phyloP scores from a whole-genome alignment of 2,113 vertebrate species.

The Nerophis ophidion region DNA sequence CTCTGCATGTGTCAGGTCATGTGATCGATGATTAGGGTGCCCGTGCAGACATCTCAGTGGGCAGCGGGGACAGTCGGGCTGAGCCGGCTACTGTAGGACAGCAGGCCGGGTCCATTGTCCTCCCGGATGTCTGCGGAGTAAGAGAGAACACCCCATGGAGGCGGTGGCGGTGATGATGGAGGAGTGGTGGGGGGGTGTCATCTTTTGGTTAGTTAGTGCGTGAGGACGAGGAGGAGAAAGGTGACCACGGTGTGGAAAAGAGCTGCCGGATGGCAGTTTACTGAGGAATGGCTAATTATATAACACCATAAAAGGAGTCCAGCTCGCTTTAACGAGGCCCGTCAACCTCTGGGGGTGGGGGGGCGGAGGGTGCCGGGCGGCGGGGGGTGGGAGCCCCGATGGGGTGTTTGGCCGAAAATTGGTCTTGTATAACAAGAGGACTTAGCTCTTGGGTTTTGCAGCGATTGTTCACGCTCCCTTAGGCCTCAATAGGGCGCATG shows the following conservation, averaged over 20 bases:
- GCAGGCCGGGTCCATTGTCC: slow-evolving; percentile 43
- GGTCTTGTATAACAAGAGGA: slow-evolving; percentile 86
- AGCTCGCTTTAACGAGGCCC: slow-evolving; percentile 79
- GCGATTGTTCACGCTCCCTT: slow-evolving; percentile 90
- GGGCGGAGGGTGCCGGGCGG: slow-evolving; percentile 32
- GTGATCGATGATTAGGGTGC: slow-evolving; percentile 55
- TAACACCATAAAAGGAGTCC: slow-evolving; percentile 72
- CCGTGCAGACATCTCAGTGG: slow-evolving; percentile 57
- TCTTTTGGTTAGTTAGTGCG: slow-evolving; percentile 60
- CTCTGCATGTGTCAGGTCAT: slow-evolving; percentile 37
- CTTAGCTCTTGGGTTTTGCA: slow-evolving; percentile 85
- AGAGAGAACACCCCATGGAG: slow-evolving; percentile 48
- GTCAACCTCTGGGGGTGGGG: slow-evolving; percentile 60
- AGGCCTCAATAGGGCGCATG: slow-evolving; percentile 82
- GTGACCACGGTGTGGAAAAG: slow-evolving; percentile 26
- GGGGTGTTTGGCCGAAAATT: slow-evolving; percentile 67
- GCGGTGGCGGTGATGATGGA: slow-evolving; percentile 14
- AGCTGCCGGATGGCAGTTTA: slow-evolving; percentile 61
- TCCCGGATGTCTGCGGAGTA: slow-evolving; percentile 29
- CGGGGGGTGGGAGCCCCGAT: slow-evolving; percentile 56
- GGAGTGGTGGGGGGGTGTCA: slow-evolving; percentile 32
- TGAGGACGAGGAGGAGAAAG: slow-evolving; percentile 32
- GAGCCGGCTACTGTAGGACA: slow-evolving; percentile 58
- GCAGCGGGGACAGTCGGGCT: slow-evolving; percentile 64
- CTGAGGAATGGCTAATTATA: slow-evolving; percentile 79